Percentiles rank a stretch among this genome's conserved stretches.
Conservation (phyloP, 1,140 invertebrate genomes). For the Muscidifurax raptorellus region DNA sequence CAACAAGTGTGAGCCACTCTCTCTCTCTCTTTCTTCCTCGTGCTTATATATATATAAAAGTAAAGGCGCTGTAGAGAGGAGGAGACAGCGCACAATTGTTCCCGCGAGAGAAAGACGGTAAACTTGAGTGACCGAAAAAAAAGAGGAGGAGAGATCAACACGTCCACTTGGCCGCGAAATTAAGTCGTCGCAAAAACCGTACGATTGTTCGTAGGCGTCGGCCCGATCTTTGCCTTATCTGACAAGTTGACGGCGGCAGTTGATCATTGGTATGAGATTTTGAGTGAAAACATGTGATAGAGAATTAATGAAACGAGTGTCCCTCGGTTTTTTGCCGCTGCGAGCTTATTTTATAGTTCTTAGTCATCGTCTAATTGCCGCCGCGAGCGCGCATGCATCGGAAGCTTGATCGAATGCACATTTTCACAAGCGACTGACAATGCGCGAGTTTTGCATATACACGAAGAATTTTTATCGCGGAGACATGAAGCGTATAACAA, state of each 20-base stretch:
- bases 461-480: background rate
- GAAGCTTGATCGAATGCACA: background rate
- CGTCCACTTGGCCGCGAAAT: no score
- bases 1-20: conserved; percentile 40
- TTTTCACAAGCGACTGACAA: background rate
- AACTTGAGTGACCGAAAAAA: background rate
- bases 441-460: background rate
- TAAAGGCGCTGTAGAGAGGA: background rate
- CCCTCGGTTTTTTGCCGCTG: background rate
- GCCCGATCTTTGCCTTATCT: background rate
- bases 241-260: background rate
- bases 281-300: background rate
- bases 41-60: background rate
- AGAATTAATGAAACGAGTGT: background rate
- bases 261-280: background rate
- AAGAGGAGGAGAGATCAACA: background rate
- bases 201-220: background rate
- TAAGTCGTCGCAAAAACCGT: background rate
- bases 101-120: background rate
- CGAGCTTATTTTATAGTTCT: background rate
- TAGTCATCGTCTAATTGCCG: background rate
- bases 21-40: conserved; percentile 37
- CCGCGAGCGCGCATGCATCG: background rate
- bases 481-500: background rate
- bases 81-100: conserved; percentile 1